Evolutionary conservation across 2,113 vertebrate genomes (phyloP).

Genomic region (Bombycilla garrulus): DNA sequence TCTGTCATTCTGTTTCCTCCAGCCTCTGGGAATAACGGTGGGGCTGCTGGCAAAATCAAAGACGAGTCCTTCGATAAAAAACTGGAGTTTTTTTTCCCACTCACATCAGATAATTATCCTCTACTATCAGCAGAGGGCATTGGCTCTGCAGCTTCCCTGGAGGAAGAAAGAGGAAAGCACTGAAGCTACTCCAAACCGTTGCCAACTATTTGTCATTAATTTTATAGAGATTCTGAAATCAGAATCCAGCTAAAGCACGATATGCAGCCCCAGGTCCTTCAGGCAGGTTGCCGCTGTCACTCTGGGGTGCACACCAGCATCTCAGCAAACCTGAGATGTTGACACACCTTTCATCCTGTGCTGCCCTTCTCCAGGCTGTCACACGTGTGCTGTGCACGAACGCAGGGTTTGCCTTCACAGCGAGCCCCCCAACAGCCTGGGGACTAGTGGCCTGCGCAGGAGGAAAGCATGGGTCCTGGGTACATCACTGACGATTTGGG

Average conservation of each 20-base stretch:
- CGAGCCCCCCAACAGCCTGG: background rate
- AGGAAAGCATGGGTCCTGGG: too few relatives aligned
- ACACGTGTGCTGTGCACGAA: rapidly evolving
- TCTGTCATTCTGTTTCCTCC: background rate
- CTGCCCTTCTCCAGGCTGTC: background rate
- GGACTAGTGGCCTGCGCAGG: rapidly evolving
- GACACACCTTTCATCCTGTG: too few relatives aligned
- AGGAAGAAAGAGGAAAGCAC: background rate
- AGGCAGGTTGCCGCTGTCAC: background rate
- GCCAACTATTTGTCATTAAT: background rate
- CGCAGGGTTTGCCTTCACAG: rapidly evolving
- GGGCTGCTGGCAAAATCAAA: background rate
- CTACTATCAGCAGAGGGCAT: background rate
- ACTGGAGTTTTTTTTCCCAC: background rate
- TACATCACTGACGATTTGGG: rapidly evolving
- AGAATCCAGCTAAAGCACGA: rapidly evolving
- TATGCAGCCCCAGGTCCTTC: background rate
- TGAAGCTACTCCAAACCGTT: background rate
- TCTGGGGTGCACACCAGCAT: rapidly evolving
- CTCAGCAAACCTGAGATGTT: too few relatives aligned
- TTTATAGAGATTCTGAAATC: background rate
- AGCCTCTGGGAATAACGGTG: too few relatives aligned
- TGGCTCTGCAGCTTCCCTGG: background rate
- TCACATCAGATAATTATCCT: rapidly evolving
- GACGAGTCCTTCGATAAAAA: too few relatives aligned